A percentile compares a stretch with the other conserved stretches of the same genome.
These are phyloP conservation scores for Cryptomyrus ogoouensis DNA, from an alignment of 2,113 vertebrate species.

Conservation along the genomic window DNA sequence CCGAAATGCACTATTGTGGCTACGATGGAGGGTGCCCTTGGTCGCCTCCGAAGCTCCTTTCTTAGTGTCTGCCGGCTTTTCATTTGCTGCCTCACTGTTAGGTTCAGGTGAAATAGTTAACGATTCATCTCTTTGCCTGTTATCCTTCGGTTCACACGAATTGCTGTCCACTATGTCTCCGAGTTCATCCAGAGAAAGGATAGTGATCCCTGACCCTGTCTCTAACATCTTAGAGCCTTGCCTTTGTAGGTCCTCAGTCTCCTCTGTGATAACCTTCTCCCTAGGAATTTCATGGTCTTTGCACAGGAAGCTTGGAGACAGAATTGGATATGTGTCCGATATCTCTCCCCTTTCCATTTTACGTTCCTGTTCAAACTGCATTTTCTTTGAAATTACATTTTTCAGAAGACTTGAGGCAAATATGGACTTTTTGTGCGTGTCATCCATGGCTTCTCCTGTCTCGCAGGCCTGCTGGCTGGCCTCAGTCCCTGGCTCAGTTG, in stretches of 20 bases:
- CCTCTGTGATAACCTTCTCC: constrained; percentile 48
- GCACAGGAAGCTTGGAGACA: constrained; percentile 34
- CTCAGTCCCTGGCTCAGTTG: constrained; percentile 49
- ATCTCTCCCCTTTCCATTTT: constrained; percentile 85
- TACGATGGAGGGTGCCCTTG: constrained; percentile 64
- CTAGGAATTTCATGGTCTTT: constrained; percentile 51
- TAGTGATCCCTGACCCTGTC: constrained; percentile 62
- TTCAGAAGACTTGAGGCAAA: constrained; percentile 88
- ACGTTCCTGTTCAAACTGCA: constrained; percentile 88
- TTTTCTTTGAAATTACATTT: constrained; percentile 96
- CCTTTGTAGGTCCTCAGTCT: constrained; percentile 50
- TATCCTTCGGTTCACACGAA: constrained; percentile 59
- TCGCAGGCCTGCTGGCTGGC: constrained; percentile 36
- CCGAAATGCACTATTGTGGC: constrained; percentile 76
- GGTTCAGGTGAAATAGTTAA: constrained; percentile 24
- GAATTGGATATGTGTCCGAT: constrained; percentile 42
- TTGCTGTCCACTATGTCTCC: constrained; percentile 39
- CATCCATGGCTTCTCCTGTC: constrained; percentile 45
- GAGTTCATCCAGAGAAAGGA: constrained; percentile 54
- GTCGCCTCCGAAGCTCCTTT: constrained; percentile 55
- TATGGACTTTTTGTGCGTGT: constrained; percentile 70
- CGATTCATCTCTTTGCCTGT: constrained; percentile 38
- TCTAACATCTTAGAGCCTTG: constrained; percentile 72
- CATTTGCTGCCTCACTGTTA: constrained; percentile 10
- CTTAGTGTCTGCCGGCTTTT: constrained; percentile 55